A percentile compares a stretch with the other conserved stretches of the same genome.
Conservation (phyloP, 2,113 vertebrate genomes). For the Danionella cerebrum region DNA sequence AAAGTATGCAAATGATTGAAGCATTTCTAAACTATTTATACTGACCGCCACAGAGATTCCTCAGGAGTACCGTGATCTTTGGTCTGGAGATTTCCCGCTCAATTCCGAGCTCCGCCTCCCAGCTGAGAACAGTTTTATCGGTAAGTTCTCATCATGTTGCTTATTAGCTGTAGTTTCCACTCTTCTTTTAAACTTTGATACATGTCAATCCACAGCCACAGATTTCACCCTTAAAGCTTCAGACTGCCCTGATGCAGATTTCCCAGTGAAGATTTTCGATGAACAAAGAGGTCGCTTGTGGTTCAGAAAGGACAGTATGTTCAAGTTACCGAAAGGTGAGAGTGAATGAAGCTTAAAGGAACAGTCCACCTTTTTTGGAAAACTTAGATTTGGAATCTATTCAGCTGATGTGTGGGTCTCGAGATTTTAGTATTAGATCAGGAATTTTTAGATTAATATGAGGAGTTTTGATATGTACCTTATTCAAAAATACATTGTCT, state of each 20-base stretch:
- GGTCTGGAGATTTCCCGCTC: conserved; percentile 75
- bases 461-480: no score
- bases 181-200: no score
- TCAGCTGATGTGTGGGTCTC: no score
- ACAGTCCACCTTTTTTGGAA: no score
- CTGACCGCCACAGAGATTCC: conserved; percentile 72
- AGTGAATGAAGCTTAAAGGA: no score
- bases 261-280: conserved; percentile 75
- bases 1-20: no score
- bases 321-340: conserved; percentile 95
- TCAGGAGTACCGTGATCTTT: conserved; percentile 74
- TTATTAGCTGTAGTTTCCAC: no score
- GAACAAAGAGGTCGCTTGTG: conserved; percentile 80
- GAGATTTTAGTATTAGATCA: no score
- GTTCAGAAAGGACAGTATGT: conserved; percentile 96
- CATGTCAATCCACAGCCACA: conserved; percentile 66
- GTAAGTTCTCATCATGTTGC: conserved; percentile 58
- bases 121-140: conserved; percentile 90
- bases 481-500: no score
- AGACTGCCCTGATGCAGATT: conserved; percentile 81
- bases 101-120: conserved; percentile 84
- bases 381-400: no score
- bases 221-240: conserved; percentile 86
- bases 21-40: no score
- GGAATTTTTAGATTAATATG: no score